Percentiles rank a stretch among this genome's conserved stretches.
These are phyloP conservation scores for Apotomis turbidana DNA, from an alignment of 2,888 invertebrate species.

Conservation along the genomic window DNA sequence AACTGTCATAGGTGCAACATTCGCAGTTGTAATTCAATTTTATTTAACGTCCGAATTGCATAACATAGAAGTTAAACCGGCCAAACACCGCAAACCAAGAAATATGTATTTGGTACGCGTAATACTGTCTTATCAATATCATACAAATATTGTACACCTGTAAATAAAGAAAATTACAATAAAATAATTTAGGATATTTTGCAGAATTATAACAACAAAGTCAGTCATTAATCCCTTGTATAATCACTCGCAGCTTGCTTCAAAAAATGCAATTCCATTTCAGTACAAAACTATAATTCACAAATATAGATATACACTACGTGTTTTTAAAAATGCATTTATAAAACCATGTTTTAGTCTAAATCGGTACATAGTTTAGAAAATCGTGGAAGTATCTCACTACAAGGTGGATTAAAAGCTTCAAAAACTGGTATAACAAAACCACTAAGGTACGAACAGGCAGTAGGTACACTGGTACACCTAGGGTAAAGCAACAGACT, in stretches of 20 bases:
- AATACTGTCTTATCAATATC: too few relatives aligned
- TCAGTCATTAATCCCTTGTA: too few relatives aligned
- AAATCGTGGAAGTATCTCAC: slow-evolving; percentile 12
- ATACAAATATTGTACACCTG: too few relatives aligned
- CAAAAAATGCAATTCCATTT: slow-evolving; percentile 33
- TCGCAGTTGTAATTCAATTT: too few relatives aligned
- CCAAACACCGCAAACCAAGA: too few relatives aligned
- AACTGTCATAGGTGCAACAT: too few relatives aligned
- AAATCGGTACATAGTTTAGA: slow-evolving; percentile 23
- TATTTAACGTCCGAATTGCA: too few relatives aligned
- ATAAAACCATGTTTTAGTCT: slow-evolving; percentile 22
- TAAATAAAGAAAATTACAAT: too few relatives aligned
- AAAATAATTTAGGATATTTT: too few relatives aligned
- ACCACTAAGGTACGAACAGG: not conserved
- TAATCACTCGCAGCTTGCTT: not conserved
- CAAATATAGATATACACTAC: slow-evolving; percentile 9
- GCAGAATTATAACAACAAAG: too few relatives aligned
- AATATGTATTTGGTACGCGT: too few relatives aligned
- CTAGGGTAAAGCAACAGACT: not conserved
- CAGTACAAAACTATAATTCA: slow-evolving; percentile 29
- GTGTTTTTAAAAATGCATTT: slow-evolving; percentile 21
- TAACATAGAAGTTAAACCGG: too few relatives aligned
- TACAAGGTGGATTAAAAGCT: slow-evolving; percentile 15
- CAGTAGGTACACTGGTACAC: not conserved
- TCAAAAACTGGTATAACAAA: slow-evolving; percentile 8